These are phyloP conservation scores for Crenuchus spilurus DNA, from an alignment of 2,797 vertebrate genomes.

Conservation along the genomic window DNA sequence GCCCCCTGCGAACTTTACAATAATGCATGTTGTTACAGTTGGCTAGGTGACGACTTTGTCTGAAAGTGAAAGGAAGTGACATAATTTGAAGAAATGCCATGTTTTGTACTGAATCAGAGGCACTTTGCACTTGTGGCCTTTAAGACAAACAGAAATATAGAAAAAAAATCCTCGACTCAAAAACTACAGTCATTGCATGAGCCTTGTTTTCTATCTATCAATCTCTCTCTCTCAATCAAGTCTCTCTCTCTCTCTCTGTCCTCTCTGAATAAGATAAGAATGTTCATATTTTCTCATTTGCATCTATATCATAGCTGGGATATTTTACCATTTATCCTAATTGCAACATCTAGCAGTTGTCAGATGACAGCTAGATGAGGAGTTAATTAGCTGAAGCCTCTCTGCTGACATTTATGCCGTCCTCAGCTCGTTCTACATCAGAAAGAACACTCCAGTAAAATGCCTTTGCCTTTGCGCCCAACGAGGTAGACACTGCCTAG, in stretches of 20 bases:
- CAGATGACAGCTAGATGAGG: conserved; percentile 32
- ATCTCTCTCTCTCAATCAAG: background rate
- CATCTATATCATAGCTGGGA: background rate
- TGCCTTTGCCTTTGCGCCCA: background rate
- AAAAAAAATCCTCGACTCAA: too few species aligned
- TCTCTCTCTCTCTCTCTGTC: background rate
- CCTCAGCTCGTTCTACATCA: background rate
- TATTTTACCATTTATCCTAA: conserved; percentile 44
- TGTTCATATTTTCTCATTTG: conserved; percentile 8
- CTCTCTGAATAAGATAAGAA: background rate
- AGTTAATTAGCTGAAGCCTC: conserved; percentile 49
- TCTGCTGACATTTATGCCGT: conserved; percentile 12
- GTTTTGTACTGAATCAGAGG: background rate
- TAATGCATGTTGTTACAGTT: background rate
- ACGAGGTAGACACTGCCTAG: background rate
- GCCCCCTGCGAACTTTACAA: too few species aligned
- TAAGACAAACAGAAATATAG: background rate
- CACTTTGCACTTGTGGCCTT: background rate
- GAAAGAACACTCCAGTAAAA: conserved; percentile 6
- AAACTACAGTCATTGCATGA: too few species aligned
- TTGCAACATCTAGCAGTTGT: conserved; percentile 45
- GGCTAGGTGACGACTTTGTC: background rate
- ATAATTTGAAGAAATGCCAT: conserved; percentile 2
- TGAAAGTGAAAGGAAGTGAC: background rate
- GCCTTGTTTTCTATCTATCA: background rate